Base-by-base conservation (phyloP, 2,797 vertebrate genomes). In the Myiothlypis coronata region DNA sequence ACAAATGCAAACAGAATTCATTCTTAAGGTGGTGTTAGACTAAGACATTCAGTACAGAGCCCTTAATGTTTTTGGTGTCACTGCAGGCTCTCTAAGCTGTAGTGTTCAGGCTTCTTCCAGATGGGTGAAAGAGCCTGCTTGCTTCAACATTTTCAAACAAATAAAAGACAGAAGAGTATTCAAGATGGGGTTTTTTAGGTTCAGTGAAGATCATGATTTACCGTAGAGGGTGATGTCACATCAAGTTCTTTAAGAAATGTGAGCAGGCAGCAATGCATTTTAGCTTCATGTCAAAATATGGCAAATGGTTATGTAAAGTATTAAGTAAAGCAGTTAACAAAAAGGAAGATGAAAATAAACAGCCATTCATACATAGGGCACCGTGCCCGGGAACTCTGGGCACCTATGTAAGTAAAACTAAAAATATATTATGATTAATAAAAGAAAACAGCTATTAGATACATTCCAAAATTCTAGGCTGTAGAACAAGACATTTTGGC, bases 401-500 rank as follows among this genome's bases (percentile, higher is more conserved):
- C 93, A 96, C 91, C 91, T 96, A 87, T 91, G 87, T 86, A 96
- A 95, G 91, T 96, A 93, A 90, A 96, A 91, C 91, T 95, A 95
- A 96, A 95, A 96, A 94, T 96, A 96, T 59, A 67, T 82, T 94
- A 88, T 94, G 95, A 94, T 95, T 96, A 96, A 96, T 93, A 88
- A 95, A 97, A 95, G 83, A 93, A 93, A 95, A 91, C 75, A 94
- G 70, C 93, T 94, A 96, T 94, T 96, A 93, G 81, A 91, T 84
- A 87, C 83, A 81, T 93, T 94, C 87, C 89, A 93, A 84, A 93
- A 94, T 28, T 37, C 88, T 90, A 84, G 68, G 78, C 87, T 87
- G 85, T 37, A 94, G 81, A 96, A 92, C 93, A 96, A 92, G 87
- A 94, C 92, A 13, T 81, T 96, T 87, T 96, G 92, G 92, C 83